phyloP scores from a whole-genome alignment of 2,113 vertebrate species.

The Cottus gobio region DNA sequence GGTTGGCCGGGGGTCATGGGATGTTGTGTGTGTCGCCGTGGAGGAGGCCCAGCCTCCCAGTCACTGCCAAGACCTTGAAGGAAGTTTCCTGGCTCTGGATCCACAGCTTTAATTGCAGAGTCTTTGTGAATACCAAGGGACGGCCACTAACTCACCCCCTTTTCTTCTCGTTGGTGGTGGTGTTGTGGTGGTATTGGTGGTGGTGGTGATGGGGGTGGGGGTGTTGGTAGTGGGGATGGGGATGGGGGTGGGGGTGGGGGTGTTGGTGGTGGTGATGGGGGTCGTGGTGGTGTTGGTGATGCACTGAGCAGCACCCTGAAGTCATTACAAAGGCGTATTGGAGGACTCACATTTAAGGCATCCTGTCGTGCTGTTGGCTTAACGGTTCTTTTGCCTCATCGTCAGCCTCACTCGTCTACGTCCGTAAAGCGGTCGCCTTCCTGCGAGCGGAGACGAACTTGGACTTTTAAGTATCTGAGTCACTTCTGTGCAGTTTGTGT shows the following conservation, averaged over 20 bases:
- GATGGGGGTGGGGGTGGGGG: too few species aligned
- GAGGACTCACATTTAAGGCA: conserved; percentile 50
- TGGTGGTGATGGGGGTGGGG: not conserved
- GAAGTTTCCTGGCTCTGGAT: conserved; percentile 58
- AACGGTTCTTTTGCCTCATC: conserved; percentile 39
- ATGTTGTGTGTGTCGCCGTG: conserved; percentile 27
- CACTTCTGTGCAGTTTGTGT: not conserved
- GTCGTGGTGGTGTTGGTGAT: not conserved
- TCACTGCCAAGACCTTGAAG: conserved; percentile 66
- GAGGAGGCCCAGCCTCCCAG: conserved; percentile 44
- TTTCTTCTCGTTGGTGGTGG: conserved; percentile 36
- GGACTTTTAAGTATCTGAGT: not conserved
- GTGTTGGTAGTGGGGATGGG: too few species aligned
- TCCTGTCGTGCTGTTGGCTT: conserved; percentile 18
- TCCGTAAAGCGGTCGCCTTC: conserved; percentile 3
- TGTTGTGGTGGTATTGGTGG: too few species aligned
- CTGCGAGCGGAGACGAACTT: not conserved
- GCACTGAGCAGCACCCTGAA: conserved; percentile 32
- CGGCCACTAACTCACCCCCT: conserved; percentile 54
- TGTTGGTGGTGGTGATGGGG: too few species aligned
- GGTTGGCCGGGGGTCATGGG: conserved; percentile 43
- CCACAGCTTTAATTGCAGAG: conserved; percentile 64
- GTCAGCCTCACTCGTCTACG: conserved; percentile 21
- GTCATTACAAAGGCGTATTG: conserved; percentile 44
- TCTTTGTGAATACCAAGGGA: conserved; percentile 60